These are phyloP conservation scores for Recurvirostra avosetta DNA, from an alignment of 2,113 vertebrate genomes.

Conservation along the genomic window DNA sequence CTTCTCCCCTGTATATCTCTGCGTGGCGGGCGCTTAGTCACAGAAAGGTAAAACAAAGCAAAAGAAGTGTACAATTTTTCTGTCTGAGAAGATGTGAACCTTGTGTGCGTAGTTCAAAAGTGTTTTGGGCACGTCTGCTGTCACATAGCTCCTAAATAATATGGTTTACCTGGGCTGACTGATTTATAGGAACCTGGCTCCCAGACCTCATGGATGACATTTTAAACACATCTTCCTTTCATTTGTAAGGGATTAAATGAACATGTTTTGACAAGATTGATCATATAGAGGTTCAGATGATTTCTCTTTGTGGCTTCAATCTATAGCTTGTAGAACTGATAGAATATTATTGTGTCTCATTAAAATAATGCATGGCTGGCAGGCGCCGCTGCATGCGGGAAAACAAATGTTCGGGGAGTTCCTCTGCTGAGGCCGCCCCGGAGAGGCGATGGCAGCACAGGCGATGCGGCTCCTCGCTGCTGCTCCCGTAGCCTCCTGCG, in stretches of 20 bases:
- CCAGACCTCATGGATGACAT: conserved; percentile 55
- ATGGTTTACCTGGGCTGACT: background rate
- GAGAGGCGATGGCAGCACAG: rapidly evolving
- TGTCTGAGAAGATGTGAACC: background rate
- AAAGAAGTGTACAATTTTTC: background rate
- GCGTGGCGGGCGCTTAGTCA: rapidly evolving
- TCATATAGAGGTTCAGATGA: background rate
- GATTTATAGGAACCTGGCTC: conserved; percentile 35
- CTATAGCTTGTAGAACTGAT: background rate
- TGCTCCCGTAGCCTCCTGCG: background rate
- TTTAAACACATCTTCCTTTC: conserved; percentile 55
- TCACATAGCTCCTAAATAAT: conserved; percentile 25
- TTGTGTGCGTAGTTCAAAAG: background rate
- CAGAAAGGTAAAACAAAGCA: background rate
- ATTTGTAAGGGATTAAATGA: conserved; percentile 58
- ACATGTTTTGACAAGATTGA: conserved; percentile 58
- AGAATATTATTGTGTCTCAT: conserved; percentile 24
- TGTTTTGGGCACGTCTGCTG: background rate
- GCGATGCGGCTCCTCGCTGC: background rate
- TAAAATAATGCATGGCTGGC: background rate
- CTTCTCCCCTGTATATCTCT: background rate
- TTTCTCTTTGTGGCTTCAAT: conserved; percentile 28
- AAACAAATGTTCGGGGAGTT: background rate
- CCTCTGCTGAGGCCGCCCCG: rapidly evolving
- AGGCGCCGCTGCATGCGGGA: background rate